phyloP scores from a whole-genome alignment of 2,113 vertebrate species.

The Pagrus major region DNA sequence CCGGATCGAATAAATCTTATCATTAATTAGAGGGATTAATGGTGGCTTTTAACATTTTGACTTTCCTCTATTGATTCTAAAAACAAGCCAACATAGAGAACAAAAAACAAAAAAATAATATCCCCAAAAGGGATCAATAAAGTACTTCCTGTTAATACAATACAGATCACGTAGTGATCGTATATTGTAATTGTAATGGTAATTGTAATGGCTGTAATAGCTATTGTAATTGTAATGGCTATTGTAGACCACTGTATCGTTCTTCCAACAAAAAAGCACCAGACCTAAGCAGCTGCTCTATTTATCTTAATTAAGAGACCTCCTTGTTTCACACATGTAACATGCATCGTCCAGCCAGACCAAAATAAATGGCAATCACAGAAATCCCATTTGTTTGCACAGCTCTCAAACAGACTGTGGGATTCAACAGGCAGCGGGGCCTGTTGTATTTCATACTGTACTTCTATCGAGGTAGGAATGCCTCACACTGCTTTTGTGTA shows the following conservation, averaged over 20 bases:
- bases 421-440: slow-evolving; percentile 21
- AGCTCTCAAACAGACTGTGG: slow-evolving; percentile 21
- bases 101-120: too few relatives aligned
- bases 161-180: too few relatives aligned
- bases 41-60: neutral
- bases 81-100: too few relatives aligned
- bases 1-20: neutral
- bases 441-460: slow-evolving; percentile 39
- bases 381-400: slow-evolving; percentile 56
- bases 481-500: slow-evolving; percentile 1
- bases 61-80: too few relatives aligned
- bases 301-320: neutral
- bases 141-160: too few relatives aligned
- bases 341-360: slow-evolving; percentile 21
- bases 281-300: slow-evolving; percentile 14
- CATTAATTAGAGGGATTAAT: neutral
- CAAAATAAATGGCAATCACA: slow-evolving; percentile 59
- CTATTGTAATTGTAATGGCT: too few relatives aligned
- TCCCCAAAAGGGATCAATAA: too few relatives aligned
- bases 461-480: slow-evolving; percentile 20
- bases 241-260: neutral
- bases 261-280: neutral
- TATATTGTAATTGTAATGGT: too few relatives aligned
- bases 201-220: too few relatives aligned
- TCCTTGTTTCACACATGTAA: slow-evolving; percentile 25